phyloP scores from a whole-genome alignment of 1,140 invertebrate species.

The Drosophila elegans region DNA sequence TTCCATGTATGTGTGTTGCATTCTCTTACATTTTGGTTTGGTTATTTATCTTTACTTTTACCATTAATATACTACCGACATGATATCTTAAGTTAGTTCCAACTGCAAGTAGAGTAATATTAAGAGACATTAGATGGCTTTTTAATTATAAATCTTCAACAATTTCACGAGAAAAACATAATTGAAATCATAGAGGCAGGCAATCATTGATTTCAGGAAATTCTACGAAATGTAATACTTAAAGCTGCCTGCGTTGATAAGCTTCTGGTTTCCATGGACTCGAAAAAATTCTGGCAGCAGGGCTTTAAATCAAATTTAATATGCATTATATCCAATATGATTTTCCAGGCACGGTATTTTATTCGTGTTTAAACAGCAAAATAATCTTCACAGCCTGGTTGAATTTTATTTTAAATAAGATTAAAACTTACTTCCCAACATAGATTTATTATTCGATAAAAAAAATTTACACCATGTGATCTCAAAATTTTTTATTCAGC shows the following conservation, averaged over 20 bases:
- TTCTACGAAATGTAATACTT: not conserved
- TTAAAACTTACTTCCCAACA: not conserved
- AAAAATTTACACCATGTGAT: not conserved
- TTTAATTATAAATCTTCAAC: too few species aligned
- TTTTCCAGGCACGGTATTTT: not conserved
- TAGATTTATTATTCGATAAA: not conserved
- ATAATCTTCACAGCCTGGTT: not conserved
- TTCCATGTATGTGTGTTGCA: not conserved
- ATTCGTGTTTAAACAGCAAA: not conserved
- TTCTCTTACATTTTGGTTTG: conserved; percentile 4
- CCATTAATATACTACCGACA: not conserved
- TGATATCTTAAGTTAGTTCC: not conserved
- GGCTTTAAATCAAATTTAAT: conserved; percentile 1
- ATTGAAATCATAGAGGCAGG: not conserved
- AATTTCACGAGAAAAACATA: too few species aligned
- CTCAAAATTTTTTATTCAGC: conserved; percentile 18
- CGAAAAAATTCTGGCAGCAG: not conserved
- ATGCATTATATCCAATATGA: not conserved
- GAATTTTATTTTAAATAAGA: conserved; percentile 8
- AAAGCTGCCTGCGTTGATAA: not conserved
- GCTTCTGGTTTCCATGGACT: not conserved
- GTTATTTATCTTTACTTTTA: not conserved
- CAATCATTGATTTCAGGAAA: too few species aligned
- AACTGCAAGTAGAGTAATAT: conserved; percentile 2
- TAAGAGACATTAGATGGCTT: not conserved